Conservation (phyloP, 1,140 invertebrate species). For the Cherax destructor region DNA sequence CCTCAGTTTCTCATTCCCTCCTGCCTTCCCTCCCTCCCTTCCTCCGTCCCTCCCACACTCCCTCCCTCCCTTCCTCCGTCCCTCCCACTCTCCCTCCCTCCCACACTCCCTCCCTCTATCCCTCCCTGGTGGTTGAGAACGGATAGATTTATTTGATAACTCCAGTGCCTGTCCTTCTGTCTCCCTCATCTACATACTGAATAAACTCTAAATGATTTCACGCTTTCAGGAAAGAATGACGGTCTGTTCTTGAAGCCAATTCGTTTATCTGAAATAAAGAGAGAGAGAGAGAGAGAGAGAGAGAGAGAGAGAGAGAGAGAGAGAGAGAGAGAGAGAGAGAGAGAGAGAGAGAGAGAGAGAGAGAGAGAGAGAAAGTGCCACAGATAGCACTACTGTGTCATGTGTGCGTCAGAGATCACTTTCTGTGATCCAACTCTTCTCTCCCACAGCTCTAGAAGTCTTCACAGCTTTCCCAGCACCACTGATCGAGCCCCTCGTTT, state of each 20-base stretch:
- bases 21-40: too few species aligned
- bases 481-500: too few species aligned
- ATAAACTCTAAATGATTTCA: slow-evolving; percentile 1
- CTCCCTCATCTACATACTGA: not conserved
- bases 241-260: not conserved
- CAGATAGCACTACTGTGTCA: too few species aligned
- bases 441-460: too few species aligned
- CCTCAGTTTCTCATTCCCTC: not conserved
- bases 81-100: not conserved
- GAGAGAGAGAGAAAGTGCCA: not conserved
- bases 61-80: not conserved
- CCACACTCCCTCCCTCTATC: not conserved
- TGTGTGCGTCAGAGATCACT: too few species aligned
- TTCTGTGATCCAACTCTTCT: too few species aligned
- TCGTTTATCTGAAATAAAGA: not conserved
- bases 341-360: not conserved
- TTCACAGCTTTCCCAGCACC: too few species aligned
- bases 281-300: not conserved
- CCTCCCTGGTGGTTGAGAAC: not conserved
- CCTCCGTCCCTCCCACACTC: not conserved
- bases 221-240: not conserved
- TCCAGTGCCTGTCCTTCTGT: not conserved
- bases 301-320: not conserved
- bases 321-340: slow-evolving; percentile 17
- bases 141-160: not conserved